Evolutionary conservation across 37 sponge, comb jelly and placozoan species (phyloP).

Genomic region (Cliona cf. orientalis): DNA sequence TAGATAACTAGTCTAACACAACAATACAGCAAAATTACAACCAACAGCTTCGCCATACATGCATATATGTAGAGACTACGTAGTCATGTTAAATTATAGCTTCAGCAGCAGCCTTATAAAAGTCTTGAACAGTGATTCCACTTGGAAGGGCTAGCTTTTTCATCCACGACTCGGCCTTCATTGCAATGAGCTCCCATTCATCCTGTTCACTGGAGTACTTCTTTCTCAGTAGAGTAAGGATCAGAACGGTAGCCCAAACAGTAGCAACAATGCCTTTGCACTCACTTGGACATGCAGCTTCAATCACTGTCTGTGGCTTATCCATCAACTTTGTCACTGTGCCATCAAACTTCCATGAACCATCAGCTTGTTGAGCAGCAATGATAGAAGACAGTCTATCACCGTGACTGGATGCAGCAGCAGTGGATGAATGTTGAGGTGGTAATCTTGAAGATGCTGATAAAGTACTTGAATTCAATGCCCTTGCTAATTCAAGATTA

Average conservation of each 20-base stretch:
- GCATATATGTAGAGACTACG: too few species aligned
- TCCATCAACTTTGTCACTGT: too few species aligned
- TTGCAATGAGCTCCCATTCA: conserved; percentile 70
- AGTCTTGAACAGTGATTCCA: neutral
- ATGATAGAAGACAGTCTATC: conserved; percentile 19
- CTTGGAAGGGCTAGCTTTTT: conserved; percentile 43
- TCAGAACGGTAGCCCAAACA: conserved; percentile 66
- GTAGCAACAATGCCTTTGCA: conserved; percentile 38
- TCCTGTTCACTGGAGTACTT: conserved; percentile 29
- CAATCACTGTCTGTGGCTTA: conserved; percentile 29
- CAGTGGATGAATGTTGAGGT: too few species aligned
- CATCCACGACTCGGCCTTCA: conserved; percentile 73
- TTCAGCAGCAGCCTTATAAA: conserved; percentile 23
- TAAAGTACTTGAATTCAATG: too few species aligned
- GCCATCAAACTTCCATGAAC: conserved; percentile 54
- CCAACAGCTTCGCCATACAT: too few species aligned
- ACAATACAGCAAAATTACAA: too few species aligned
- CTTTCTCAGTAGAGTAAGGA: conserved; percentile 16
- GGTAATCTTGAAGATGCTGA: too few species aligned
- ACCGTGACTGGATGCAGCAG: too few species aligned
- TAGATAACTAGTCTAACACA: too few species aligned
- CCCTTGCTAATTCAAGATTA: too few species aligned
- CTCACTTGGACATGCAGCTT: conserved; percentile 42
- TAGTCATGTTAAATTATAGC: too few species aligned
- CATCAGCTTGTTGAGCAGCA: conserved; percentile 46